Base-by-base conservation (phyloP, 2,797 vertebrate genomes). In the Alosa sapidissima region DNA sequence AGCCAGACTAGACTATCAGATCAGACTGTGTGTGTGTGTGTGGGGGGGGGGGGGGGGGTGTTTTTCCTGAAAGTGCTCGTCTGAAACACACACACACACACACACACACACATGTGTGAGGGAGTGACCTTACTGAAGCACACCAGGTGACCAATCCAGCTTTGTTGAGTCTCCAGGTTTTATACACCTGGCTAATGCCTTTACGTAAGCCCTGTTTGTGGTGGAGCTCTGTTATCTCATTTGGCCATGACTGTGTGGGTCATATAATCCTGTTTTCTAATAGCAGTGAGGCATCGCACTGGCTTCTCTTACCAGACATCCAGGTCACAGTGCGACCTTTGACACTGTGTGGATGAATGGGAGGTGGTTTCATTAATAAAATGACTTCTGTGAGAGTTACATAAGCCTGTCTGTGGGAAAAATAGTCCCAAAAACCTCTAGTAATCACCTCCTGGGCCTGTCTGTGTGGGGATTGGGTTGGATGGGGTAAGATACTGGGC, bases 361-460 rank as follows among this genome's bases (percentile, higher is more conserved):
- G 41, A 47, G 36, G 36, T 78, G 72, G 41, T 78, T 41, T 47
- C 16, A 47, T 78, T 78, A 47, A 78, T 78, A 45, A 78, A 78
- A 78, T 47, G 72, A 19, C 72, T 78, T 78, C 72, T 47, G 28
- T 78, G 72, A 47, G 72, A 21, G 72, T 78, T 78, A 78, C 72
- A 78, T 78, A 78, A 78, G 36, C 41, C 10, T 41, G 36, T 78
- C 72, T 78, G 72, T 41, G 36, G 41, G 41, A 10, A 2, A 78
- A 78, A 78, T 28, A 78, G 72, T 47, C 72, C 16, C 72, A 47
- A 45, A 72, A 72, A 72, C 1, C n/a, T 14, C 36, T 21, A 78
- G 7, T 78, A 78, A 78, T 78, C 41, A 45, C 41, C 68, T 36
- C 68, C 14, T 62, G n/a, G n/a, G 65, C 36, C 65, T 41, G 68